These are phyloP conservation scores for Drosophila cardini DNA, from an alignment of 1,140 invertebrate species.

Conservation along the genomic window DNA sequence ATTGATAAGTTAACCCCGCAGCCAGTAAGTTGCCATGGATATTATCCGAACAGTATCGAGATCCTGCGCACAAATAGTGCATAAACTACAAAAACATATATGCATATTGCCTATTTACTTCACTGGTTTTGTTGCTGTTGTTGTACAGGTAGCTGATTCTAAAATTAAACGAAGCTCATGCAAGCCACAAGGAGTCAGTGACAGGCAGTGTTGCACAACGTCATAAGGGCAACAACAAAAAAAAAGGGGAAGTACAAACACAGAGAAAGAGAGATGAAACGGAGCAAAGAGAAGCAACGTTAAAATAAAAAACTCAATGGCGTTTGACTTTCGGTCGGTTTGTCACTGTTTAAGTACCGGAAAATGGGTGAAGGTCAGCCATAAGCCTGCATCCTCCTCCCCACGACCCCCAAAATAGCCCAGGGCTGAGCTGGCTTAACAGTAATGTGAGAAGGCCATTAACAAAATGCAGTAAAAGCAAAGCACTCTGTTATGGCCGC, in stretches of 20 bases:
- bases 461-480: slow-evolving; percentile 50
- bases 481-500: slow-evolving; percentile 23
- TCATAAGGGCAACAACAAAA: background rate
- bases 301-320: slow-evolving; percentile 29
- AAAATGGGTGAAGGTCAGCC: slow-evolving; percentile 77
- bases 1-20: slow-evolving; percentile 12
- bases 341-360: slow-evolving; percentile 58
- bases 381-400: slow-evolving; percentile 16
- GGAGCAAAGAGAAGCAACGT: background rate
- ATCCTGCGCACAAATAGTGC: slow-evolving; percentile 38
- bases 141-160: background rate
- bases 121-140: background rate
- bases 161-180: slow-evolving; percentile 16
- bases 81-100: background rate
- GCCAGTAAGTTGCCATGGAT: slow-evolving; percentile 27
- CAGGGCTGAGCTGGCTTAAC: background rate
- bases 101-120: slow-evolving; percentile 3
- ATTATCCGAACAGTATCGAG: slow-evolving; percentile 35
- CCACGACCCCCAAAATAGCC: slow-evolving; percentile 3
- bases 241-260: background rate
- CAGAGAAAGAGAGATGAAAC: background rate
- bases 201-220: slow-evolving; percentile 7
- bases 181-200: background rate
- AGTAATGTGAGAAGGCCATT: slow-evolving; percentile 56
- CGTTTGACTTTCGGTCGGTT: slow-evolving; percentile 63